Conservation (phyloP, 2,113 vertebrate species). For the Proteles cristata region DNA sequence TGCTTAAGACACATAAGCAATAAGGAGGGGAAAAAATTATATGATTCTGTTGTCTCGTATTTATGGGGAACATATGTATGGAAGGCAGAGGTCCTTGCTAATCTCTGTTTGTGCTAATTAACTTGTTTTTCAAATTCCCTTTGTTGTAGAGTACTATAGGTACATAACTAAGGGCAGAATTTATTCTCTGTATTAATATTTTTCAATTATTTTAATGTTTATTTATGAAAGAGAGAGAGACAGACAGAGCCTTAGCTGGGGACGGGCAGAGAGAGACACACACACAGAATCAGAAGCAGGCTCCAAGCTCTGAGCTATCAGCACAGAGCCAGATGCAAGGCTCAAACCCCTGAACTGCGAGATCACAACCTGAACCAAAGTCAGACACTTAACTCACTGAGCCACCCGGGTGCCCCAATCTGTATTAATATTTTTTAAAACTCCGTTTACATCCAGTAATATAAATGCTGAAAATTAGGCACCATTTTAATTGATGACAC, state of each 20-base stretch:
- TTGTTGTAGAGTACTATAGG: background rate
- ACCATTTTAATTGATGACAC: conserved; percentile 9
- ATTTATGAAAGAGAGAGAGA: too few relatives aligned
- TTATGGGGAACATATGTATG: background rate
- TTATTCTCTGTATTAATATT: background rate
- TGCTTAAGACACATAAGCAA: background rate
- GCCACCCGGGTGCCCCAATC: too few relatives aligned
- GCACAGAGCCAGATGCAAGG: too few relatives aligned
- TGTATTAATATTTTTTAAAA: background rate
- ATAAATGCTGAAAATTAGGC: background rate
- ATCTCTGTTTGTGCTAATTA: background rate
- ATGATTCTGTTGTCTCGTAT: background rate
- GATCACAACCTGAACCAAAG: too few relatives aligned
- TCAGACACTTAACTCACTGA: too few relatives aligned
- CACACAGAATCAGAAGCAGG: too few relatives aligned
- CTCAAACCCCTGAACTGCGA: too few relatives aligned
- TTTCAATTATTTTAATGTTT: background rate
- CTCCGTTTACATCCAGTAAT: conserved; percentile 8
- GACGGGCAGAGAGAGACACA: too few relatives aligned
- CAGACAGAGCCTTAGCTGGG: too few relatives aligned
- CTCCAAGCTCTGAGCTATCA: too few relatives aligned
- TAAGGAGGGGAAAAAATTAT: background rate
- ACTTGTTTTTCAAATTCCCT: background rate
- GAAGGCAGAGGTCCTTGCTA: background rate
- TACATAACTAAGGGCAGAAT: background rate